Conservation (phyloP, 1,140 invertebrate genomes). For the Hyphantria cunea region DNA sequence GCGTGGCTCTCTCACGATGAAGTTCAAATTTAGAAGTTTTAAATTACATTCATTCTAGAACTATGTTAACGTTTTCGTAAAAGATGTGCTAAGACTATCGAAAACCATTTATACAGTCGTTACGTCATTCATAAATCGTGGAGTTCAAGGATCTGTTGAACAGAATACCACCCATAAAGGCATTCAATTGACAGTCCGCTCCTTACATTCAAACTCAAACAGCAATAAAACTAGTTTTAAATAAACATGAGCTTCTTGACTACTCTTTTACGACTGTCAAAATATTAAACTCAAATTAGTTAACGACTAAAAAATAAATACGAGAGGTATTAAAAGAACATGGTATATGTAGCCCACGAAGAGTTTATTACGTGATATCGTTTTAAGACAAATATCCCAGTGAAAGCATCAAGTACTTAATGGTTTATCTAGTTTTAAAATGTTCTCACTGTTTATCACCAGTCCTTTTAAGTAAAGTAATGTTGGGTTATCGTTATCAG, state of each 20-base stretch:
- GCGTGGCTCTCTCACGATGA: too few species aligned
- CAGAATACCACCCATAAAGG: slow-evolving; percentile 3
- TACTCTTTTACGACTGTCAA: slow-evolving; percentile 27
- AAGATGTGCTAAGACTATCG: too few species aligned
- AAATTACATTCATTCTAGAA: too few species aligned
- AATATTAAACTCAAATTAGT: slow-evolving; percentile 19
- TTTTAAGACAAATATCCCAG: slow-evolving; percentile 7
- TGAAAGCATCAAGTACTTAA: slow-evolving; percentile 28
- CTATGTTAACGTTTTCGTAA: too few species aligned
- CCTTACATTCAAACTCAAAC: slow-evolving; percentile 25
- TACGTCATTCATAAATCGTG: too few species aligned
- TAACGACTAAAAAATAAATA: slow-evolving; percentile 21
- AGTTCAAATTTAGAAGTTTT: too few species aligned
- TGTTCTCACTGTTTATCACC: slow-evolving; percentile 59
- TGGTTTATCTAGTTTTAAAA: slow-evolving; percentile 37
- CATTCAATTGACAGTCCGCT: slow-evolving; percentile 3
- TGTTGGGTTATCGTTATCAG: slow-evolving; percentile 40
- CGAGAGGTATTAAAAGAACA: slow-evolving; percentile 15
- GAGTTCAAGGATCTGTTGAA: too few species aligned
- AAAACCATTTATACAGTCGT: too few species aligned
- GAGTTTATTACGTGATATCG: slow-evolving; percentile 28
- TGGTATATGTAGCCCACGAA: slow-evolving; percentile 9
- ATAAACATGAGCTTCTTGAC: slow-evolving; percentile 23
- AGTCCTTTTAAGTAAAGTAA: slow-evolving; percentile 52
- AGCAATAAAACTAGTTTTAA: slow-evolving; percentile 24